A percentile compares a stretch with the other conserved stretches of the same genome.
Conservation (phyloP, 2,797 vertebrate species). For the Tokudaia muenninki region DNA sequence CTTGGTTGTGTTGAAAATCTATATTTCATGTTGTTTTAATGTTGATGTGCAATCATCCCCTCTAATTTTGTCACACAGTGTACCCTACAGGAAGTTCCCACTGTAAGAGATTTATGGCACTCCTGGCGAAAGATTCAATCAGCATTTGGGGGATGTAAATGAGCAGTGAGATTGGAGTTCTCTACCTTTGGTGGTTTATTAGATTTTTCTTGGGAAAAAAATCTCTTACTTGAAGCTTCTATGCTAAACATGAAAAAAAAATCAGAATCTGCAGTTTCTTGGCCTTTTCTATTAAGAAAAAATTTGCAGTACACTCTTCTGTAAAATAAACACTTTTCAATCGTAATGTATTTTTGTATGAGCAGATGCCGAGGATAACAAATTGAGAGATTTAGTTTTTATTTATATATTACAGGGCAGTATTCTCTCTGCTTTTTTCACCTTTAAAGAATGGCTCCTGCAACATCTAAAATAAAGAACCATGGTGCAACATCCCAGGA, state of each 20-base stretch:
- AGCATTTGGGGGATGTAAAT: slow-evolving; percentile 82
- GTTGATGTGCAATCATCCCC: slow-evolving; percentile 69
- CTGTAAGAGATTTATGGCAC: slow-evolving; percentile 76
- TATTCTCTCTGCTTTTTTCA: slow-evolving; percentile 43
- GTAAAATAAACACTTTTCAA: slow-evolving; percentile 54
- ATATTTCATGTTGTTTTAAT: slow-evolving; percentile 77
- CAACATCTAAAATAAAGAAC: slow-evolving; percentile 40
- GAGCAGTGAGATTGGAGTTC: slow-evolving; percentile 79
- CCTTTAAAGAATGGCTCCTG: slow-evolving; percentile 34
- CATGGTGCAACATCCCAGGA: slow-evolving; percentile 9
- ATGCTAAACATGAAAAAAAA: slow-evolving; percentile 65
- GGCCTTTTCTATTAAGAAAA: slow-evolving; percentile 69
- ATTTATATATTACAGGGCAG: background rate
- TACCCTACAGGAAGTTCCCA: slow-evolving; percentile 77
- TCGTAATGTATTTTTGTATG: slow-evolving; percentile 58
- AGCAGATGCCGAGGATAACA: slow-evolving; percentile 44
- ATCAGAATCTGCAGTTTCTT: slow-evolving; percentile 49
- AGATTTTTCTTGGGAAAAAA: slow-evolving; percentile 73
- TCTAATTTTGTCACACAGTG: slow-evolving; percentile 79
- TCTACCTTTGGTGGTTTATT: slow-evolving; percentile 78
- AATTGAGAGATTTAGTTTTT: slow-evolving; percentile 61
- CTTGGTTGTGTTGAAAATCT: slow-evolving; percentile 47
- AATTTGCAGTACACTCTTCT: slow-evolving; percentile 58
- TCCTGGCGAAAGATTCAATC: slow-evolving; percentile 77
- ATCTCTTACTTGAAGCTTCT: slow-evolving; percentile 49